Evolutionary conservation across 2,797 vertebrate species (phyloP).

Genomic region (Lepilemur septentrionalis): DNA sequence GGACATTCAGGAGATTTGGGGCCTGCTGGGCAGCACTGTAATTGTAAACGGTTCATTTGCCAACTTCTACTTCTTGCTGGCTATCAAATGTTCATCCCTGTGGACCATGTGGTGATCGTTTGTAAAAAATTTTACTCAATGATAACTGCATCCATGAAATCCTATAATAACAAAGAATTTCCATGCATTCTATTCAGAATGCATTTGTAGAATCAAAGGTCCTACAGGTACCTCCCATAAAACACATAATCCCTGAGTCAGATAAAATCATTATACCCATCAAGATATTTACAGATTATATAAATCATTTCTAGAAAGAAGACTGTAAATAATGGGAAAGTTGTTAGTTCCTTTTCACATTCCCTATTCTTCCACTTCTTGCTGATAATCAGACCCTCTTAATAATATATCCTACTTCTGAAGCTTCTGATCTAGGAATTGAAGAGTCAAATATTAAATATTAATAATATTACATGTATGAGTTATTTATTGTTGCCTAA

Average conservation of each 20-base stretch:
- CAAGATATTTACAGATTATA: slow-evolving; percentile 16
- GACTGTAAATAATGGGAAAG: neutral
- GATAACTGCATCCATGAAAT: slow-evolving; percentile 39
- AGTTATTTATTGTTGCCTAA: neutral
- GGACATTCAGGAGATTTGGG: slow-evolving; percentile 41
- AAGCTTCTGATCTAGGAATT: slow-evolving; percentile 19
- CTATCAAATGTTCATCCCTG: slow-evolving; percentile 33
- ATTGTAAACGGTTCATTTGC: slow-evolving; percentile 60
- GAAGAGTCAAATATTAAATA: slow-evolving; percentile 35
- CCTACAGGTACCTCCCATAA: neutral
- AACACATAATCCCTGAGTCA: slow-evolving; percentile 24
- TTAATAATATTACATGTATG: neutral
- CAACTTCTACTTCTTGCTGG: slow-evolving; percentile 42
- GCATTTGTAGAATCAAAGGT: neutral
- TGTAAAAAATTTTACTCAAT: slow-evolving; percentile 15
- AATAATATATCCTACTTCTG: neutral
- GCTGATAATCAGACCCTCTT: slow-evolving; percentile 18
- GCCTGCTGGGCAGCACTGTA: slow-evolving; percentile 43
- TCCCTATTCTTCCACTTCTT: neutral
- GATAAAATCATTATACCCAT: neutral
- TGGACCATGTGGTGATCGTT: neutral
- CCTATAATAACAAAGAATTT: neutral
- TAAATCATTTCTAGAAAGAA: slow-evolving; percentile 48
- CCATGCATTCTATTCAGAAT: slow-evolving; percentile 17
- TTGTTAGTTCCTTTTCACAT: slow-evolving; percentile 7